Percentiles rank a stretch among this genome's conserved stretches.
These are phyloP conservation scores for Nycticorax nycticorax DNA, from an alignment of 2,113 vertebrate genomes.

Conservation along the genomic window DNA sequence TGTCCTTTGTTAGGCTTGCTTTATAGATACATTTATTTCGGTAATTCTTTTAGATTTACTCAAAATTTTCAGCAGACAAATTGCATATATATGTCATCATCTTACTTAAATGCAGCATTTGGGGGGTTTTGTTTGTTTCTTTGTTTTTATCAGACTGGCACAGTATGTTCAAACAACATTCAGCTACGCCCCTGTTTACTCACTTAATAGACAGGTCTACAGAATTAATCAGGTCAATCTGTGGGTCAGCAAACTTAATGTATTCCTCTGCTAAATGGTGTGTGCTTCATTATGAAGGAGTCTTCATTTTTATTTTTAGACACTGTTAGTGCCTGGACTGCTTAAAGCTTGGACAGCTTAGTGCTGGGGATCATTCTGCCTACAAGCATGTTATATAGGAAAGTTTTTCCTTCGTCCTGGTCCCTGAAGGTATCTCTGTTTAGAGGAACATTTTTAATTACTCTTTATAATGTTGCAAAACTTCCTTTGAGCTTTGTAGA, in stretches of 20 bases:
- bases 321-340: background rate
- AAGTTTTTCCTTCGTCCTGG: background rate
- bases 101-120: background rate
- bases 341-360: background rate
- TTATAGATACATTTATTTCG: background rate
- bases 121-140: no score
- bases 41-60: background rate
- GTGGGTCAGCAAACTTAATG: rapidly evolving
- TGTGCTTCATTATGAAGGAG: background rate
- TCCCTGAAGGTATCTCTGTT: background rate
- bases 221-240: background rate
- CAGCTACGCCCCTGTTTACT: background rate
- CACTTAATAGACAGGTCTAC: background rate
- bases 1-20: background rate
- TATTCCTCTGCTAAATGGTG: background rate
- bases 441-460: conserved; percentile 12
- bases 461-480: background rate
- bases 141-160: background rate
- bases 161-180: background rate
- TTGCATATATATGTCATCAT: background rate
- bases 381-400: background rate
- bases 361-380: background rate
- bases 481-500: background rate
- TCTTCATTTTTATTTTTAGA: background rate
- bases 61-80: background rate